Percentiles rank a stretch among this genome's conserved stretches.
Evolutionary conservation across 2,888 invertebrate genomes (phyloP).

Genomic region (Frankliniella intonsa): DNA sequence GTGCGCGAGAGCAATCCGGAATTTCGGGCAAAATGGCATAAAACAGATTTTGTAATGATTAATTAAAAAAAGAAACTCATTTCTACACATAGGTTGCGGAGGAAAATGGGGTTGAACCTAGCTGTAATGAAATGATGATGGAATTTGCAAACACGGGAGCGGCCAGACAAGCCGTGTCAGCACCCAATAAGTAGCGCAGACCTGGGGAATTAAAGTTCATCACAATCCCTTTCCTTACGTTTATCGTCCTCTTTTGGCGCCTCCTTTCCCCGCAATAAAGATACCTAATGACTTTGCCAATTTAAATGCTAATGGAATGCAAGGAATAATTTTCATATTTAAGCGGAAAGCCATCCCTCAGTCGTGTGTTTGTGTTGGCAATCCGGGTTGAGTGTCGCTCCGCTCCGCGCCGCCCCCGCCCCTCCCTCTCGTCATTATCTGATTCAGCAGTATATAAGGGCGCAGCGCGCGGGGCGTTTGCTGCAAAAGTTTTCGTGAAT

Average conservation of each 20-base stretch:
- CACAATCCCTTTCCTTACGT: conserved; percentile 20
- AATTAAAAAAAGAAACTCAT: too few species aligned
- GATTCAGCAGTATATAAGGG: not conserved
- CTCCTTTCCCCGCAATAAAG: conserved; percentile 16
- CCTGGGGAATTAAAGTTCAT: conserved; percentile 13
- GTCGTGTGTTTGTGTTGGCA: conserved; percentile 22
- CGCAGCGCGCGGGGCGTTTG: not conserved
- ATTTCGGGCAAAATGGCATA: too few species aligned
- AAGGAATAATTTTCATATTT: conserved; percentile 27
- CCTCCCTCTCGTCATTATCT: not conserved
- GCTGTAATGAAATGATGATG: not conserved
- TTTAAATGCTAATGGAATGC: conserved; percentile 27
- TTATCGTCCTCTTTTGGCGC: conserved; percentile 8
- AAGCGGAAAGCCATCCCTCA: conserved; percentile 22
- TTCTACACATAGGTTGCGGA: not conserved
- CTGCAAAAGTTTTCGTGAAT: not conserved
- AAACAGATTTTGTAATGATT: too few species aligned
- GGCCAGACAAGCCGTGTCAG: not conserved
- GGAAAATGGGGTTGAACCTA: not conserved
- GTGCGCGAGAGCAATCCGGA: too few species aligned
- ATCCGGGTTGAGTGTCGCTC: conserved; percentile 7
- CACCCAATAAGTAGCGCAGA: not conserved
- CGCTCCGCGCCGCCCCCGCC: not conserved
- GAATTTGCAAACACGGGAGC: not conserved
- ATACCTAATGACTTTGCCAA: conserved; percentile 26